These are phyloP conservation scores for Ips nitidus DNA, from an alignment of 1,140 invertebrate genomes.

Conservation along the genomic window DNA sequence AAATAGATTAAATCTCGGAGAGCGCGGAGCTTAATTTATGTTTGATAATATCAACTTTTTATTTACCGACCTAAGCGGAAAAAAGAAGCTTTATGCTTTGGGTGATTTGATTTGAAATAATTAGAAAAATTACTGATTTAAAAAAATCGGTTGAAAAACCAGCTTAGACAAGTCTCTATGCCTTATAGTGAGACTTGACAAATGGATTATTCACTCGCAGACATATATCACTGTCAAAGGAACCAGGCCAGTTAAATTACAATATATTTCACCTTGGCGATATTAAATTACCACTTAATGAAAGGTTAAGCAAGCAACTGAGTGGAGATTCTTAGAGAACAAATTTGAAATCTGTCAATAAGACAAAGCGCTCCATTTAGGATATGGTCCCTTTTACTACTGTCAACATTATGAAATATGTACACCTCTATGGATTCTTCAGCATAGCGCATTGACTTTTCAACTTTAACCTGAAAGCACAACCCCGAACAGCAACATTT, in stretches of 20 bases:
- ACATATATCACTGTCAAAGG: constrained; percentile 9
- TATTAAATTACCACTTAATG: constrained; percentile 11
- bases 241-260: constrained; percentile 8
- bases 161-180: neutral
- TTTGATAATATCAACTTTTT: neutral
- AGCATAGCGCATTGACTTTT: too few relatives aligned
- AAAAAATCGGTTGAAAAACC: neutral
- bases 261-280: constrained; percentile 12
- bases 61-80: neutral
- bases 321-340: neutral
- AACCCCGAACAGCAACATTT: too few relatives aligned
- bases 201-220: constrained; percentile 3
- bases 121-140: neutral
- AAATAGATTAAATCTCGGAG: neutral
- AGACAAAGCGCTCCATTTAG: constrained; percentile 1
- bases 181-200: neutral
- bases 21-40: neutral
- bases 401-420: too few relatives aligned
- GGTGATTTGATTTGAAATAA: neutral
- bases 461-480: too few relatives aligned
- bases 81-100: neutral
- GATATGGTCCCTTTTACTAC: too few relatives aligned
- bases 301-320: constrained; percentile 10
- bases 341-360: constrained; percentile 4
- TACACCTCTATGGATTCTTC: too few relatives aligned